Evolutionary conservation across 1,140 invertebrate species (phyloP).

Genomic region (Scaptomyza hsui): DNA sequence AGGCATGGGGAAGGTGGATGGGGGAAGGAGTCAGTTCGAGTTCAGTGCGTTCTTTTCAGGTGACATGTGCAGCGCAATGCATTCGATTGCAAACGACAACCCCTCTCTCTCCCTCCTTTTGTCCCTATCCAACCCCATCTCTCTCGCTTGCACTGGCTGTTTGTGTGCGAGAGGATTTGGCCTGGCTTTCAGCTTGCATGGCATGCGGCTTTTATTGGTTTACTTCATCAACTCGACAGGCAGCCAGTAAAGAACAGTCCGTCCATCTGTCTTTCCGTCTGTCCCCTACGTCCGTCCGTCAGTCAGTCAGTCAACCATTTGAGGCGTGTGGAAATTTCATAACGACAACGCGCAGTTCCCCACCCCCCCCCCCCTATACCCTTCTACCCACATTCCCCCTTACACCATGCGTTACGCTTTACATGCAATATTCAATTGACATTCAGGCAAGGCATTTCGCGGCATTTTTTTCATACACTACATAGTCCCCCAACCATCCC

Average conservation of each 20-base stretch:
- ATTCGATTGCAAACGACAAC: conserved; percentile 49
- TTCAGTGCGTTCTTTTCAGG: conserved; percentile 55
- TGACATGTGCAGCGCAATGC: conserved; percentile 61
- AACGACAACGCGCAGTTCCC: conserved; percentile 49
- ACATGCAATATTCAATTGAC: conserved; percentile 80
- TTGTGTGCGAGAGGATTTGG: conserved; percentile 50
- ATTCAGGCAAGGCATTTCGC: conserved; percentile 60
- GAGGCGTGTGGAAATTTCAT: conserved; percentile 73
- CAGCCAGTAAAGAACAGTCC: conserved; percentile 29
- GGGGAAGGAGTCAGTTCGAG: neutral
- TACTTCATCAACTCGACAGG: conserved; percentile 77
- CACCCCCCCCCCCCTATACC: neutral
- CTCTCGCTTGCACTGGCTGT: neutral
- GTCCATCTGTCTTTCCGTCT: neutral
- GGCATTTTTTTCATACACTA: conserved; percentile 50
- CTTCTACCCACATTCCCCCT: no score
- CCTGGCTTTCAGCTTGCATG: conserved; percentile 62
- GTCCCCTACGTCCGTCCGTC: neutral
- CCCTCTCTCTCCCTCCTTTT: neutral
- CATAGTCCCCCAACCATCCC: neutral
- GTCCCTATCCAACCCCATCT: no score
- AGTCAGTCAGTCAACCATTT: conserved; percentile 44
- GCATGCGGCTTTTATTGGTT: conserved; percentile 76
- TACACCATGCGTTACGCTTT: conserved; percentile 24
- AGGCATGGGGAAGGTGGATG: neutral